Conservation (phyloP, 1,140 invertebrate genomes). For the Ericerus pela region DNA sequence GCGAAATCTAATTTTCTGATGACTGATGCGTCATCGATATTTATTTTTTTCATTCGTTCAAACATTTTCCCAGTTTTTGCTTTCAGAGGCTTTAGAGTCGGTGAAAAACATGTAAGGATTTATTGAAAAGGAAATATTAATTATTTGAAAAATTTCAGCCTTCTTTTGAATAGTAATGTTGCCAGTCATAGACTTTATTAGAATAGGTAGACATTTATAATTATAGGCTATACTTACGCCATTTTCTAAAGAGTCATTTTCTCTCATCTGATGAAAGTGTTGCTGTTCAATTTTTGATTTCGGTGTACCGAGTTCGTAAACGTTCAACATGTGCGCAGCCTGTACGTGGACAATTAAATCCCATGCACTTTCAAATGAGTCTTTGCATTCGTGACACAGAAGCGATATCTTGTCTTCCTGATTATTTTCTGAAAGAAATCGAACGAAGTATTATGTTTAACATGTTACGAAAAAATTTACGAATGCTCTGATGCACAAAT, state of each 20-base stretch:
- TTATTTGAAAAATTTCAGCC: background rate
- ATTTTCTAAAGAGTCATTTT: background rate
- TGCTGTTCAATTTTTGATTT: slow-evolving; percentile 21
- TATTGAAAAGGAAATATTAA: background rate
- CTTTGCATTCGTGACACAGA: slow-evolving; percentile 60
- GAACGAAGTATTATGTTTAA: background rate
- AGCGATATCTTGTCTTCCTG: slow-evolving; percentile 34
- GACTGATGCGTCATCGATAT: too few relatives aligned
- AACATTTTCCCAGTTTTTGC: background rate
- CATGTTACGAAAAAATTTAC: too few relatives aligned
- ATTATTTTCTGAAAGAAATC: slow-evolving; percentile 18
- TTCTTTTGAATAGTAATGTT: background rate
- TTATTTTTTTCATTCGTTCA: background rate
- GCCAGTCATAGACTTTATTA: background rate
- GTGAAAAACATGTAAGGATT: background rate
- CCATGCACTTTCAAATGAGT: slow-evolving; percentile 58
- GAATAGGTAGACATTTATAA: background rate
- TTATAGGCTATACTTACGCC: slow-evolving; percentile 9
- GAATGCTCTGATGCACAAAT: too few relatives aligned
- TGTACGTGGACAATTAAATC: slow-evolving; percentile 67
- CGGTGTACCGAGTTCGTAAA: slow-evolving; percentile 48
- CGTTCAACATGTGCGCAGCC: slow-evolving; percentile 64
- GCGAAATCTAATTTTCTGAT: too few relatives aligned
- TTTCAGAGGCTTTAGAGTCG: background rate
- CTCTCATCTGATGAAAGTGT: background rate